A percentile compares a stretch with the other conserved stretches of the same genome.
These are phyloP conservation scores for Sus scrofa DNA, from an alignment of 2,113 vertebrate species.

Conservation along the genomic window DNA sequence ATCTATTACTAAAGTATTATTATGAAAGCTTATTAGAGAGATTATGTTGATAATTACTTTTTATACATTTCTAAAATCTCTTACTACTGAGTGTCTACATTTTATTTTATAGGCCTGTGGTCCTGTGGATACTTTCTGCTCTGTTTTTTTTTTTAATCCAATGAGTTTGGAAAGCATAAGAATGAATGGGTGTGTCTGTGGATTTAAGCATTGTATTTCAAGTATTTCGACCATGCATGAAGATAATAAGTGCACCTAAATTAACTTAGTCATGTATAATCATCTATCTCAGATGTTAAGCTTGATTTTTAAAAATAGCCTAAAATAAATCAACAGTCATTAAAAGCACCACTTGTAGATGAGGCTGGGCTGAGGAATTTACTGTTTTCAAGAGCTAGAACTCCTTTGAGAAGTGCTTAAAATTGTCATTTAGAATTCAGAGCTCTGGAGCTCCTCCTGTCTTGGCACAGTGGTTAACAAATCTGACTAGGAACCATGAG, in stretches of 20 bases:
- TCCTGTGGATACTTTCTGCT: background rate
- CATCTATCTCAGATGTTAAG: constrained; percentile 34
- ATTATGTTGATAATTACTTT: background rate
- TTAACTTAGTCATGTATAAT: background rate
- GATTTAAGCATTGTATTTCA: constrained; percentile 43
- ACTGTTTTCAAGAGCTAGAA: constrained; percentile 24
- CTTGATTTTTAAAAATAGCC: constrained; percentile 50
- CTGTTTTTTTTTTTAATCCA: background rate
- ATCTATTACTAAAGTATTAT: background rate
- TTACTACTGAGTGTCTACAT: background rate
- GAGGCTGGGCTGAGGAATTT: background rate
- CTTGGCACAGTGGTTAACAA: too few species aligned
- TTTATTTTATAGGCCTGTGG: background rate
- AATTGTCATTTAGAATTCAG: background rate
- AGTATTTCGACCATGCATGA: background rate
- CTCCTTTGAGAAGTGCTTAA: background rate
- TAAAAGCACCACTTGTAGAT: constrained; percentile 18
- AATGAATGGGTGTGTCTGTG: background rate
- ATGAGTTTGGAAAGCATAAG: constrained; percentile 16
- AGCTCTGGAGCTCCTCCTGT: background rate
- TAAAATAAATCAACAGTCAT: constrained; percentile 26
- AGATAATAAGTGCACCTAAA: background rate
- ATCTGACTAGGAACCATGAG: too few species aligned
- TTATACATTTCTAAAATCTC: background rate
- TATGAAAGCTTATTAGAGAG: background rate